Percentiles rank a stretch among this genome's conserved stretches.
These are phyloP conservation scores for Bos indicus DNA, from an alignment of 2,113 vertebrate species.

Conservation along the genomic window DNA sequence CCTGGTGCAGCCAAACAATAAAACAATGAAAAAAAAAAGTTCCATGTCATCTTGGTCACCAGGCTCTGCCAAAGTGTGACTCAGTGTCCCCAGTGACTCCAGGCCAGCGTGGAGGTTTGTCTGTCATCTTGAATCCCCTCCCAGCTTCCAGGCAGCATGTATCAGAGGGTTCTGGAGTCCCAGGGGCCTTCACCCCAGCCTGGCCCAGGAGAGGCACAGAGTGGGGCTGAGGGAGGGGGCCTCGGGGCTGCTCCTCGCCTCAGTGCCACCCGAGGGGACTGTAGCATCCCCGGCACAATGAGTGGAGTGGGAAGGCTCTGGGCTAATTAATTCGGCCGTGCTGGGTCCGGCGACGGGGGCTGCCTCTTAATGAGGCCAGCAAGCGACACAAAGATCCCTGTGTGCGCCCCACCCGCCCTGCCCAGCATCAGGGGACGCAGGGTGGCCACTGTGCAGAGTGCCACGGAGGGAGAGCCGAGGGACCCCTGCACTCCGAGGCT, in stretches of 20 bases:
- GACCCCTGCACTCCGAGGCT: accelerated
- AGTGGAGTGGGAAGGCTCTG: constrained; percentile 72
- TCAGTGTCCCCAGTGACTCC: not conserved
- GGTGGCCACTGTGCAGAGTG: not conserved
- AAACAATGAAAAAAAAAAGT: not conserved
- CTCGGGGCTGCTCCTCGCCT: accelerated
- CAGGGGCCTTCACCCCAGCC: not conserved
- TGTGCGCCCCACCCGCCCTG: constrained; percentile 6
- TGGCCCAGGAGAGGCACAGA: not conserved
- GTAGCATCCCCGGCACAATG: constrained; percentile 44
- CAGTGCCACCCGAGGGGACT: not conserved
- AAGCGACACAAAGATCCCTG: constrained; percentile 59
- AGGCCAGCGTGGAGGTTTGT: not conserved
- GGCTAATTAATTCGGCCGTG: constrained; percentile 76
- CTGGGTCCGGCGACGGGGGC: constrained; percentile 72
- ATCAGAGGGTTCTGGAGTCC: not conserved
- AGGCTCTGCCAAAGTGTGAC: not conserved
- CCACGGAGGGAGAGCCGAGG: not conserved
- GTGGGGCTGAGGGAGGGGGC: not conserved
- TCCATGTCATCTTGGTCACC: not conserved
- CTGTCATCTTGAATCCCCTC: not conserved
- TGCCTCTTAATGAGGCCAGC: constrained; percentile 81
- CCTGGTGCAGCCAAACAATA: not conserved
- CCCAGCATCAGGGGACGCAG: not conserved
- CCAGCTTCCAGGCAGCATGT: not conserved